These are phyloP conservation scores for Xerus rutilus DNA, from an alignment of 2,797 vertebrate species.

Conservation along the genomic window DNA sequence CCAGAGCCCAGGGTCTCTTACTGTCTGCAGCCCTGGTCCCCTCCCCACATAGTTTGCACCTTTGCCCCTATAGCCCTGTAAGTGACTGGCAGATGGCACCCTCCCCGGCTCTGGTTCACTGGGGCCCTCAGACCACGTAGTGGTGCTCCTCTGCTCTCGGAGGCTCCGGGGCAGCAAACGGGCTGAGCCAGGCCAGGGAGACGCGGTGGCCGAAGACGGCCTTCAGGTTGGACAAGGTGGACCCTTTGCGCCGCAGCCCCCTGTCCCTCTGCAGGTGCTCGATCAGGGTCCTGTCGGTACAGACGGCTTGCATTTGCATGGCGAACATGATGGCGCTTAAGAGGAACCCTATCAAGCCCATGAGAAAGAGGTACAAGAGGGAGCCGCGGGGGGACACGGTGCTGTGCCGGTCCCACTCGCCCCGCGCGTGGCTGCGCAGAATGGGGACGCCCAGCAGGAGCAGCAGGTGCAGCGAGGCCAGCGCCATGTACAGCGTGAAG, in stretches of 20 bases:
- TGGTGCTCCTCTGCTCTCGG: fast-evolving
- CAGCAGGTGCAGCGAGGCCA: conserved; percentile 89
- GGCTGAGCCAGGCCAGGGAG: conserved; percentile 44
- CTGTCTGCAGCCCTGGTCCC: no score
- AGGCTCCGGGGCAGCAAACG: neutral
- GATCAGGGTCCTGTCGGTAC: conserved; percentile 88
- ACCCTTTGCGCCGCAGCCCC: fast-evolving
- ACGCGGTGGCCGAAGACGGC: neutral
- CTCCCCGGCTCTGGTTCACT: neutral
- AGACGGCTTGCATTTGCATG: conserved; percentile 90
- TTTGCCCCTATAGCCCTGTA: fast-evolving
- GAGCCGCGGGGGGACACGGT: neutral
- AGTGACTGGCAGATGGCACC: neutral
- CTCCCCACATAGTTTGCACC: no score
- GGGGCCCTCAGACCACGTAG: neutral
- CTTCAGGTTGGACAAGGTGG: neutral
- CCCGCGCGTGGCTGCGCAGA: conserved; percentile 86
- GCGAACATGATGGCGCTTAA: conserved; percentile 90
- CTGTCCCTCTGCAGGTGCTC: neutral
- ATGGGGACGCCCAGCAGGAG: conserved; percentile 88
- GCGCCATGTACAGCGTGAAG: conserved; percentile 91
- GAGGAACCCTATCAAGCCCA: conserved; percentile 91
- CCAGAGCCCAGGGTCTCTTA: no score
- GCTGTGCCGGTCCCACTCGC: conserved; percentile 85
- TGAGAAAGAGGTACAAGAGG: conserved; percentile 89